phyloP scores from a whole-genome alignment of 2,113 vertebrate species.

The Pleuronectes platessa region DNA sequence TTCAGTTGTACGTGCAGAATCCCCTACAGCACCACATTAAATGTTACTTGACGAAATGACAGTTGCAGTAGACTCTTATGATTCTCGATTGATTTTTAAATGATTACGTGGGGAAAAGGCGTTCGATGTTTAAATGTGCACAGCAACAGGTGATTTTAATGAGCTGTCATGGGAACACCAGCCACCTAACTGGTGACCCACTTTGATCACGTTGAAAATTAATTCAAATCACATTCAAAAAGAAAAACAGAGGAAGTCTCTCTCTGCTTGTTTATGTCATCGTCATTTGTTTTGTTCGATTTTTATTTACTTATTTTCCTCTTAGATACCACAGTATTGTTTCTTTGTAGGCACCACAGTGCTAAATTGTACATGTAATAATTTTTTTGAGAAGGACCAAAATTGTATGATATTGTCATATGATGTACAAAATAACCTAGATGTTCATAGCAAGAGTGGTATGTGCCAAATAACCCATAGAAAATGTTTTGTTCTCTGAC shows the following conservation, averaged over 20 bases:
- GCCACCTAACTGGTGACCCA: constrained; percentile 64
- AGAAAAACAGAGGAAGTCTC: constrained; percentile 76
- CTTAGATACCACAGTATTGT: constrained; percentile 93
- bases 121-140: constrained; percentile 62
- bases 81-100: no score
- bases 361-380: constrained; percentile 95
- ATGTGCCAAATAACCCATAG: constrained; percentile 90
- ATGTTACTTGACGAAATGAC: constrained; percentile 60
- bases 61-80: no score
- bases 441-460: constrained; percentile 83
- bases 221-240: constrained; percentile 79
- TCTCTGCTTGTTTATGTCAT: constrained; percentile 79
- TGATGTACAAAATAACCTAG: constrained; percentile 86
- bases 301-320: constrained; percentile 86
- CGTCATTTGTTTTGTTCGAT: constrained; percentile 82
- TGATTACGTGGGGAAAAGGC: constrained; percentile 10
- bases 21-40: constrained; percentile 55
- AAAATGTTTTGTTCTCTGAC: constrained; percentile 85
- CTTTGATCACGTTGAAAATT: constrained; percentile 65
- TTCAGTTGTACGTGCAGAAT: constrained; percentile 66
- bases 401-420: constrained; percentile 87
- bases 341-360: constrained; percentile 80
- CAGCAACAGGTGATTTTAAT: constrained; percentile 67
- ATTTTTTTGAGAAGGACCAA: constrained; percentile 94
- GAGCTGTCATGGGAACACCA: constrained; percentile 54